A percentile compares a stretch with the other conserved stretches of the same genome.
Conservation (phyloP, 2,113 vertebrate genomes). For the Salvelinus alpinus region DNA sequence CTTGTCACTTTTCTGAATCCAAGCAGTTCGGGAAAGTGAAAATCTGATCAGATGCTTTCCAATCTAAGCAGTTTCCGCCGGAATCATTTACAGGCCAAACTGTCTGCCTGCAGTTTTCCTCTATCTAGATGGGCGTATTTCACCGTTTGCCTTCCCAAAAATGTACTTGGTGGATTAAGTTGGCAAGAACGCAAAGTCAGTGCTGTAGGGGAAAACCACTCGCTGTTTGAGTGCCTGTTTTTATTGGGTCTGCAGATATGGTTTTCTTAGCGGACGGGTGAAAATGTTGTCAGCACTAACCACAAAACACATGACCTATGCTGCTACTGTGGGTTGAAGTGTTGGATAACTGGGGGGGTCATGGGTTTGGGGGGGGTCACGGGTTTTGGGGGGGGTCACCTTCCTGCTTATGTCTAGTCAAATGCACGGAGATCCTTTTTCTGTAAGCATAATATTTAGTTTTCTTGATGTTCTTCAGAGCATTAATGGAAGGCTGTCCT, state of each 20-base stretch:
- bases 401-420: not conserved
- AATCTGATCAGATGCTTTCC: too few species aligned
- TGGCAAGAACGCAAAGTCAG: slow-evolving; percentile 28
- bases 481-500: too few species aligned
- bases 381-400: not conserved
- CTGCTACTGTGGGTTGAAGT: slow-evolving; percentile 29
- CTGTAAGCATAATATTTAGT: too few species aligned
- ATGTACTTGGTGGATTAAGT: slow-evolving; percentile 29
- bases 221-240: slow-evolving; percentile 24
- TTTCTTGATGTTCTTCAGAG: too few species aligned
- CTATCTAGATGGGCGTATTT: slow-evolving; percentile 6
- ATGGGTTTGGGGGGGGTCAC: too few species aligned
- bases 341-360: not conserved
- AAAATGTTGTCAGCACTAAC: slow-evolving; percentile 36
- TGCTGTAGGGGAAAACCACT: slow-evolving; percentile 6
- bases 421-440: too few species aligned
- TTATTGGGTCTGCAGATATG: slow-evolving; percentile 43
- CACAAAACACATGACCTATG: slow-evolving; percentile 29
- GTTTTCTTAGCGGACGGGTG: slow-evolving; percentile 41
- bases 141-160: slow-evolving; percentile 21
- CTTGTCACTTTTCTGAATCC: not conserved
- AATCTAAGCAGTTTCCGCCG: not conserved
- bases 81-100: not conserved
- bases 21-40: not conserved
- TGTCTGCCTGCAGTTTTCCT: not conserved